phyloP scores from a whole-genome alignment of 2,113 vertebrate species.

The Oxyruncus cristatus region DNA sequence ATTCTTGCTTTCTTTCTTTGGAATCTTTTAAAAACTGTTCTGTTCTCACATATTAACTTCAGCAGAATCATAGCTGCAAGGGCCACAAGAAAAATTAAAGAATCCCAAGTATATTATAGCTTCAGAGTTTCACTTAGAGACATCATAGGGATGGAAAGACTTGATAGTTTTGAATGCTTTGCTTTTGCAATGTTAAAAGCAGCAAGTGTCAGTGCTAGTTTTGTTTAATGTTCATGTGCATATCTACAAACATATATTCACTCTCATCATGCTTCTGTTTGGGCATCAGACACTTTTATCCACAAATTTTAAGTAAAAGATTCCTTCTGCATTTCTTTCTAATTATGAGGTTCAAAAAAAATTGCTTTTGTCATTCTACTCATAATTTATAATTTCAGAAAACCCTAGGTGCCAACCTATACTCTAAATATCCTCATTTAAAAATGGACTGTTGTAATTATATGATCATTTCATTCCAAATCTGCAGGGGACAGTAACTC shows the following conservation, averaged over 20 bases:
- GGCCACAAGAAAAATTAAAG: neutral
- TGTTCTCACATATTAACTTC: neutral
- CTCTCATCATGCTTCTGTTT: neutral
- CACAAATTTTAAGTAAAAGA: neutral
- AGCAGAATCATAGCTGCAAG: neutral
- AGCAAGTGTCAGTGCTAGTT: neutral
- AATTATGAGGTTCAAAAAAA: conserved; percentile 17
- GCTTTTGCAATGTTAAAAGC: neutral
- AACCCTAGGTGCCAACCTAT: conserved; percentile 31
- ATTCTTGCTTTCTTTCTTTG: neutral
- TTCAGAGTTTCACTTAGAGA: neutral
- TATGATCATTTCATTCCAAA: conserved; percentile 70
- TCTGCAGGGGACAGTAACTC: conserved; percentile 72
- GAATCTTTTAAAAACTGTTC: neutral
- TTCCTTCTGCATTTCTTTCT: neutral
- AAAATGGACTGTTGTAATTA: conserved; percentile 69
- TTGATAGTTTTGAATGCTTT: neutral
- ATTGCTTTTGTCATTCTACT: neutral
- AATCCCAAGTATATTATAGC: neutral
- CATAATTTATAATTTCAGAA: conserved; percentile 53
- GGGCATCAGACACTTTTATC: neutral
- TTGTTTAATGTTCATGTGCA: neutral
- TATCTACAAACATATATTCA: neutral
- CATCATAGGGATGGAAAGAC: neutral
- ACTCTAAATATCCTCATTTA: conserved; percentile 51